Conservation (phyloP, 2,888 invertebrate species). For the Tinea pellionella region DNA sequence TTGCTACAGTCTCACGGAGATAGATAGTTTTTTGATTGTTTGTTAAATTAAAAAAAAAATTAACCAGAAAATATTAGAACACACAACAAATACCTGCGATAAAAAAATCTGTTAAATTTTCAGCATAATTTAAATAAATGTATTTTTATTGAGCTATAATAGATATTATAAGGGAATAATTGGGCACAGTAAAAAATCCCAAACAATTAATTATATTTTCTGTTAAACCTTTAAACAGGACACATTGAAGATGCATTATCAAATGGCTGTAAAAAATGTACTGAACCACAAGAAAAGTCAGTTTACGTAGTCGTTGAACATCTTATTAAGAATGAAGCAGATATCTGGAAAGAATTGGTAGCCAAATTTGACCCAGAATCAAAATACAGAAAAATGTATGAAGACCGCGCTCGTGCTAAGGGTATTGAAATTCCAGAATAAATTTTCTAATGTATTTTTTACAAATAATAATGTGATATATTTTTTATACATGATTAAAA, state of each 20-base stretch:
- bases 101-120: too few species aligned
- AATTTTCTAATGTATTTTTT: background rate
- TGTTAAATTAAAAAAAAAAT: too few species aligned
- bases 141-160: too few species aligned
- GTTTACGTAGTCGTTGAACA: slow-evolving; percentile 74
- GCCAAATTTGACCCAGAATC: slow-evolving; percentile 77
- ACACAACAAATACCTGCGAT: too few species aligned
- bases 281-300: slow-evolving; percentile 72
- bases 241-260: slow-evolving; percentile 75
- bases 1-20: too few species aligned
- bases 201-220: too few species aligned
- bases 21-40: too few species aligned
- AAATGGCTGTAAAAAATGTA: slow-evolving; percentile 76
- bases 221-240: slow-evolving; percentile 37
- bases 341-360: slow-evolving; percentile 73
- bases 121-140: too few species aligned
- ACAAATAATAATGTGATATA: background rate
- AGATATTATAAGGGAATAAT: too few species aligned
- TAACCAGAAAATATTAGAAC: too few species aligned
- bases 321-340: slow-evolving; percentile 74
- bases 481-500: background rate
- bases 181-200: too few species aligned
- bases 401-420: slow-evolving; percentile 62
- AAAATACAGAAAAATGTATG: slow-evolving; percentile 73
- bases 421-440: slow-evolving; percentile 49